phyloP scores from a whole-genome alignment of 2,888 invertebrate species.

The Ormyrus thymus region DNA sequence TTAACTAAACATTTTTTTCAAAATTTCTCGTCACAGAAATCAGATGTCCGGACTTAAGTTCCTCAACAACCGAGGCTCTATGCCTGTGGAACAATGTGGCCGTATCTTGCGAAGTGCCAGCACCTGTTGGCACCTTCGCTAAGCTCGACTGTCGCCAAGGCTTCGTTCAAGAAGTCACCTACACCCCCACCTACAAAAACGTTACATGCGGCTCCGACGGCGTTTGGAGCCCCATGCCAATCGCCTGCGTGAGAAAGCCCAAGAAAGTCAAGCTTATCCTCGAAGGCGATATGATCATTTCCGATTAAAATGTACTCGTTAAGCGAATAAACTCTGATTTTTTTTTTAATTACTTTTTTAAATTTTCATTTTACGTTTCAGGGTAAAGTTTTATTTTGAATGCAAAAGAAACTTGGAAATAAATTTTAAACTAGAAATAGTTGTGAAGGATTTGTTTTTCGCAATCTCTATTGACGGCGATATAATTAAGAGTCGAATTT shows the following conservation, averaged over 20 bases:
- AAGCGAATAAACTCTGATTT: neutral
- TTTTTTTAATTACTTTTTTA: no score
- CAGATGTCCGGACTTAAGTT: slow-evolving; percentile 62
- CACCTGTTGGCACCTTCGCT: slow-evolving; percentile 62
- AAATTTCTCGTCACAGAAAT: slow-evolving; percentile 61
- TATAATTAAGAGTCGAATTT: no score
- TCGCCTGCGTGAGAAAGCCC: slow-evolving; percentile 62
- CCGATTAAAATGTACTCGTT: slow-evolving; percentile 6
- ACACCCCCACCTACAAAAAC: slow-evolving; percentile 40
- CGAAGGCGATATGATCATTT: slow-evolving; percentile 43
- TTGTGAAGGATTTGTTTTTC: no score
- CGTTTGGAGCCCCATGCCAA: slow-evolving; percentile 69
- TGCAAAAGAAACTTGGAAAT: no score
- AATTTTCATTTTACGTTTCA: no score
- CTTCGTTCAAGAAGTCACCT: slow-evolving; percentile 62
- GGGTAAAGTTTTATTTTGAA: no score
- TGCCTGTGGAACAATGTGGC: slow-evolving; percentile 60
- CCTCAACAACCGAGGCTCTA: slow-evolving; percentile 61
- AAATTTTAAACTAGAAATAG: no score
- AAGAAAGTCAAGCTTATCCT: slow-evolving; percentile 45
- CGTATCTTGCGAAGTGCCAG: slow-evolving; percentile 63
- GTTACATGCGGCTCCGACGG: slow-evolving; percentile 66
- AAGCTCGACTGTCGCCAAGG: slow-evolving; percentile 63
- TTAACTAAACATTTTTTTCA: no score
- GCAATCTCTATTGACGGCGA: no score